A percentile compares a stretch with the other conserved stretches of the same genome.
These are phyloP conservation scores for Rhynchomys soricoides DNA, from an alignment of 2,113 vertebrate genomes.

Conservation along the genomic window DNA sequence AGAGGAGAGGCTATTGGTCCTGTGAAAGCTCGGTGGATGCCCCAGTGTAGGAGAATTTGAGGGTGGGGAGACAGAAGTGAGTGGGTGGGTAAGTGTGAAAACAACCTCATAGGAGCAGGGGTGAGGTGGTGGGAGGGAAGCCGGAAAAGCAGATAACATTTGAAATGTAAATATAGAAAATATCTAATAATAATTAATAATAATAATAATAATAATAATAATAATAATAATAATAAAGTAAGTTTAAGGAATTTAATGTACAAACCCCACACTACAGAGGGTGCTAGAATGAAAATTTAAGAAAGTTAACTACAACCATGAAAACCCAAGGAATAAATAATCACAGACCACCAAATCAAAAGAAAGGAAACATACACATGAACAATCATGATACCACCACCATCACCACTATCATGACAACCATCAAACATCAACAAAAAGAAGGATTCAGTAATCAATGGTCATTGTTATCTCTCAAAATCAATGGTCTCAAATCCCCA, in stretches of 20 bases:
- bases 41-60: too few species aligned
- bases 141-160: too few species aligned
- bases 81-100: too few species aligned
- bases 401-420: not conserved
- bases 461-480: not conserved
- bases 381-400: not conserved
- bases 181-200: too few species aligned
- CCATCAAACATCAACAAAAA: not conserved
- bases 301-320: not conserved
- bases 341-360: not conserved
- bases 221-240: too few species aligned
- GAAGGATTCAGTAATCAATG: not conserved
- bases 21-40: too few species aligned
- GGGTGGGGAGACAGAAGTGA: too few species aligned
- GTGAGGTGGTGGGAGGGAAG: too few species aligned
- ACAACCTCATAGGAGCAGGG: too few species aligned
- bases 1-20: too few species aligned
- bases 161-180: too few species aligned
- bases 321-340: not conserved
- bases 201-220: too few species aligned
- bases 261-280: not conserved
- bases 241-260: not conserved
- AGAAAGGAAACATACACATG: not conserved
- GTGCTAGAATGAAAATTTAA: not conserved
- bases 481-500: not conserved